Base-by-base conservation (phyloP, 2,888 invertebrate genomes). In the Mesodorylaimus sp. region DNA sequence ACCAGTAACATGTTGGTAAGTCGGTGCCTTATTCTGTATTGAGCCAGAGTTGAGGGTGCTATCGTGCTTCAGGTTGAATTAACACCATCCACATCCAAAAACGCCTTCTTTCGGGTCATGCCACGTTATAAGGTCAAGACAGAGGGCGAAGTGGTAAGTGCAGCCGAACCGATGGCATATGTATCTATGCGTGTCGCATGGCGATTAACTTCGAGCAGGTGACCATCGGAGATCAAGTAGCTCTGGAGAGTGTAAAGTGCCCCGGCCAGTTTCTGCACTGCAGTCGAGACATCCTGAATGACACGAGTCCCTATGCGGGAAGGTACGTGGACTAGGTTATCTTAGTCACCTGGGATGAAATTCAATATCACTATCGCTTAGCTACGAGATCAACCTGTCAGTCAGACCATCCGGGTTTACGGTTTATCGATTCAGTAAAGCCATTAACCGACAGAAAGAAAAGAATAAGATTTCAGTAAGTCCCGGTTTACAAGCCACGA, bases 101-200 rank as follows among this genome's bases (percentile, higher is more conserved):
- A 63, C 52, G 62, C 62, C 3, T 62, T 63, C 55, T 67, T 65
- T 57, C 55, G 59, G 50, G 61, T 67, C 50, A 65, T 66, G 65
- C 66, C 67, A 2, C 54, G 66, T 2, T 67, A 65, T 58, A 67
- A 67, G 55, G 67, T 67, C 54, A 67, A 67, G 54, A 59, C 65
- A 2, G 67, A 67, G 52, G 67, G 67, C 48, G 67, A 67, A 52
- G 58, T 66, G 57, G 68, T 68, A 59, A 62, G 65, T 62, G 50
- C 19, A 45, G 5, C n/a, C n/a, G n/a, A n/a, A n/a, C n/a, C n/a
- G n/a, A n/a, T n/a, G n/a, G n/a, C n/a, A n/a, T n/a, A n/a, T n/a
- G n/a, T n/a, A n/a, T n/a, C n/a, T n/a, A n/a, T n/a, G n/a, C n/a
- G n/a, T n/a, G n/a, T n/a, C n/a, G 16, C 19, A 36, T 16, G 16